Percentiles rank a stretch among this genome's conserved stretches.
These are phyloP conservation scores for Chloroclystis v-ata DNA, from an alignment of 2,888 invertebrate species.

Conservation along the genomic window DNA sequence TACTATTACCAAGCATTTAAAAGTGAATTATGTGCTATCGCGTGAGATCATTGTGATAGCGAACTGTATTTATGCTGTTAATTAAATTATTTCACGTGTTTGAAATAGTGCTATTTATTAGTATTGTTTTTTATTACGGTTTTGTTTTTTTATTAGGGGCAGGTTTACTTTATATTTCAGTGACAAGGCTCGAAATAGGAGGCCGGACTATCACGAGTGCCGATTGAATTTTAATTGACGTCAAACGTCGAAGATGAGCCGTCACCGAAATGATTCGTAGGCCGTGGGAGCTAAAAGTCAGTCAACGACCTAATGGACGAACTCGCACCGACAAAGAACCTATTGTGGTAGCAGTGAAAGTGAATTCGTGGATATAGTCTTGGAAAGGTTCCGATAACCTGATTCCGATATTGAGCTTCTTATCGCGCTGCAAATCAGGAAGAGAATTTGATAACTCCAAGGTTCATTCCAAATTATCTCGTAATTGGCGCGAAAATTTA, in stretches of 20 bases:
- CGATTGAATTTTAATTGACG: constrained; percentile 16
- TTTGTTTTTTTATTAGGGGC: too few species aligned
- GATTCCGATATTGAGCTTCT: too few species aligned
- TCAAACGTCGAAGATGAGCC: constrained; percentile 15
- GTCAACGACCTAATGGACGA: constrained; percentile 29
- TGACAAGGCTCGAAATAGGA: constrained; percentile 4
- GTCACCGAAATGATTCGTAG: constrained; percentile 11
- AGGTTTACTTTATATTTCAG: too few species aligned
- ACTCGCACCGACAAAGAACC: constrained; percentile 17
- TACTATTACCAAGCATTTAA: not conserved
- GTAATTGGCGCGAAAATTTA: too few species aligned
- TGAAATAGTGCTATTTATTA: too few species aligned
- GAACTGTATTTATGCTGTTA: too few species aligned
- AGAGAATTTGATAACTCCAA: too few species aligned
- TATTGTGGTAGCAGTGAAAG: constrained; percentile 18
- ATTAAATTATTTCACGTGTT: too few species aligned
- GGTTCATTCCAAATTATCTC: too few species aligned
- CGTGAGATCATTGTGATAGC: not conserved
- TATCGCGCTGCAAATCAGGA: too few species aligned
- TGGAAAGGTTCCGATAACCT: too few species aligned
- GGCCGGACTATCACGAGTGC: constrained; percentile 7
- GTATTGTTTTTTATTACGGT: too few species aligned
- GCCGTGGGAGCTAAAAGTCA: constrained; percentile 18
- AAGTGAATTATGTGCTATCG: not conserved
- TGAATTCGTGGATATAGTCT: not conserved